Base-by-base conservation (phyloP, 2,797 vertebrate species). In the Coreius guichenoti region DNA sequence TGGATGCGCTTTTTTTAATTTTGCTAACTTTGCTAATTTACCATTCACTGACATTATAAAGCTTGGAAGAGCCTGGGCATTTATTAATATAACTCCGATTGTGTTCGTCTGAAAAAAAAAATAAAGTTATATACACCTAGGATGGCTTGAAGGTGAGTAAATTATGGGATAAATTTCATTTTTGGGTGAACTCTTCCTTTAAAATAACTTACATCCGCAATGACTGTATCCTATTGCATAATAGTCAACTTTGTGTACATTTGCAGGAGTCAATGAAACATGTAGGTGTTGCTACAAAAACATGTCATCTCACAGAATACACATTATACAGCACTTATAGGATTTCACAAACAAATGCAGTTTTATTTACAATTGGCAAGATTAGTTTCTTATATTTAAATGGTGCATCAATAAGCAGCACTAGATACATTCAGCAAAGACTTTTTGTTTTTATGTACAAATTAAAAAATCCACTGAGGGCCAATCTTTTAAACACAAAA, bases 371-470 rank as follows among this genome's bases (percentile, higher is more conserved):
- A 84, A 26, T 9, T 45, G 49, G 33, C 65, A 61, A 51, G 17
- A 6, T 69, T 63, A 1, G 11, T 70, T 81, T 33, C 5, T 73
- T 63, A 76, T 49, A 76, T 75, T 63, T 39, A 63, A 87, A 69
- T 76, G 43, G 8, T 73, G 47, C 74, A 79, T 45, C 45, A 81
- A 87, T 72, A 79, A 76, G 43, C 65, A 78, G 54, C 26, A 70
- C 5, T 47, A 58, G 74, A 85, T 49, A 73, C 74, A 68, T 74
- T 85, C 56, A 68, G 43, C 58, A 33, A 61, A 31, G 14, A 69
- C 23, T 3, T 19, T 63, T 12, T 56, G 74, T 49, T 61, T 87
- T 80, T 68, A 68, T 83, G 47, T 51, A 72, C 76, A 70, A 70
- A 56, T 49, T 33, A 73, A 72, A 82, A n/a, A 68, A 70, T 29